Conservation (phyloP, 2,113 vertebrate species). For the Ginglymostoma cirratum region DNA sequence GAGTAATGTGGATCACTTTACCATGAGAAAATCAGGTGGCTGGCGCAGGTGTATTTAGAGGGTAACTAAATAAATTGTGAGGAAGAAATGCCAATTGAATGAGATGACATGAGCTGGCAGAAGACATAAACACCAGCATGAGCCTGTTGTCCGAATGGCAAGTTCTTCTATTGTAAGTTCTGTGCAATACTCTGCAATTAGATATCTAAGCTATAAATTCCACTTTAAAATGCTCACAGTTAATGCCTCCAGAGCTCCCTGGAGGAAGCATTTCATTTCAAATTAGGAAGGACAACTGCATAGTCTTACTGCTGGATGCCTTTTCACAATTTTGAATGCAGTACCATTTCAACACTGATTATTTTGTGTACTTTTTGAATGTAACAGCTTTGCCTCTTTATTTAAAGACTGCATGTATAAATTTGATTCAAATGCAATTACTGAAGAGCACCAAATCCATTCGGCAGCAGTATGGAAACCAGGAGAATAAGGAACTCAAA, state of each 20-base stretch:
- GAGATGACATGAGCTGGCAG: not conserved
- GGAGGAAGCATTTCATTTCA: too few relatives aligned
- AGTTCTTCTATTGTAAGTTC: not conserved
- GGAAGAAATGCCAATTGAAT: not conserved
- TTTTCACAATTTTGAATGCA: not conserved
- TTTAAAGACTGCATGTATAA: constrained; percentile 56
- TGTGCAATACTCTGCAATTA: not conserved
- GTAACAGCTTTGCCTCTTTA: constrained; percentile 24
- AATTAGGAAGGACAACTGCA: not conserved
- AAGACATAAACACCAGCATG: not conserved
- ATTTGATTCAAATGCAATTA: constrained; percentile 62
- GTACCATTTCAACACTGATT: not conserved
- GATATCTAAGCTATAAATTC: not conserved
- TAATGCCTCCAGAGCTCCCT: not conserved
- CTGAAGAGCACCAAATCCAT: constrained; percentile 74
- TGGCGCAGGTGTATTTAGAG: not conserved
- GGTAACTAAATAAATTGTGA: not conserved
- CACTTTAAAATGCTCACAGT: not conserved
- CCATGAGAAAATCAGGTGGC: not conserved
- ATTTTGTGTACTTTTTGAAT: not conserved
- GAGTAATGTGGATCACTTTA: not conserved
- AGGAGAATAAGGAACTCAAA: constrained; percentile 63
- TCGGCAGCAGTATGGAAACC: constrained; percentile 60
- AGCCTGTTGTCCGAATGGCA: not conserved
- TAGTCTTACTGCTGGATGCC: not conserved